Evolutionary conservation across 2,797 vertebrate species (phyloP), one percentile per base, ranked within the genome.

Genomic region (Nothura maculosa): DNA sequence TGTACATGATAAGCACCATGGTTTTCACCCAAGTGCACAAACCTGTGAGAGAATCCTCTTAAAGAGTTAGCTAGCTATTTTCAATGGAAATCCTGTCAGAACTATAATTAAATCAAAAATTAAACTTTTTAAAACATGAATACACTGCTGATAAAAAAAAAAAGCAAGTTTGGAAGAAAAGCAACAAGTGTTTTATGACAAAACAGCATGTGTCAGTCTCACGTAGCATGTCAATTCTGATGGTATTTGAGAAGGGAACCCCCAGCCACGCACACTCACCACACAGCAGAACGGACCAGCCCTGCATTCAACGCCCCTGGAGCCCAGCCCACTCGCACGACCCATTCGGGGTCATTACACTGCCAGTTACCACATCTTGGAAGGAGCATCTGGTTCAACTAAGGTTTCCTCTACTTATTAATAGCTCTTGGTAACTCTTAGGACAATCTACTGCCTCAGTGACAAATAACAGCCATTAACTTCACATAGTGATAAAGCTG

Each of bases 401-500:
- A 25, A 92, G 60, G 47, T 78, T 90, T 89, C 69, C 63, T 81
- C 62, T 85, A 19, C 57, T 86, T 80, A 48, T 94, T 97, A 96
- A 96, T 50, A 84, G 47, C 25, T n/a, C 7, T 80, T 47, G 63
- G 66, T 12, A 87, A 84, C 78, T 78, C 92, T 78, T 67, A 66
- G 73, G 48, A 70, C 69, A 60, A 34, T 63, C 79, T 32, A 38
- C 1, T 52, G 93, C 91, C 93, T 94, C 6, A 0, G 94, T 83
- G 93, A 92, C 89, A 94, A 96, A 95, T 89, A 85, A 89, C 25
- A 40, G 78, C 60, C 69, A 69, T 36, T 86, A 75, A 87, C 87
- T 93, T 89, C 74, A 87, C 5, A 57, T 3, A 83, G 80, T 27
- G 64, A 91, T 61, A 77, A 87, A 84, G 55, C 12, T 91, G 80